Base-by-base conservation (phyloP, 2,113 vertebrate species). In the Microtus ochrogaster region DNA sequence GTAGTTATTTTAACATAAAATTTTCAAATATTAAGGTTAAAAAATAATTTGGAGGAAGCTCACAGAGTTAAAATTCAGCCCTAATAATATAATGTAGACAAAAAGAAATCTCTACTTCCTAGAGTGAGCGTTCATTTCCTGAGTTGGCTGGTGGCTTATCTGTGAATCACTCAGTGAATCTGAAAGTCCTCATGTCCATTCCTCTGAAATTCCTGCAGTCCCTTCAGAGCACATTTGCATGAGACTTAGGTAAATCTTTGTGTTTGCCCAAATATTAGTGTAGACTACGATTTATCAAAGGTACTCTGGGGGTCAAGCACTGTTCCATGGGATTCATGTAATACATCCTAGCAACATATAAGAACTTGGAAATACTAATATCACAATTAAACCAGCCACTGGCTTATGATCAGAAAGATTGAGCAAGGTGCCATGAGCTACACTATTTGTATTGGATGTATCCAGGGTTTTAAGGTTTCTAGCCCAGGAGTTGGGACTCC, bases 221-320 rank as follows among this genome's bases (percentile, higher is more conserved):
- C 17, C 21, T 73, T 94, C 12, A 81, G 44, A 81, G 11, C 3
- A 88, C 9, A 70, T 7, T 63, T 66, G 7, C 7, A 41, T 22
- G 58, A 85, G 26, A 33, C 4, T 33, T 58, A 61, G 26, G 3
- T 26, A 65, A 58, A 97, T 91, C 10, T 55, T 84, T 47, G 63
- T 36, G 2, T 94, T 89, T 81, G 36, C 3, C 14, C 19, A 30
- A 39, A n/a, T 72, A 52, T 44, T 85, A 30, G 70, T 95, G 74
- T 93, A 95, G 77, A 7, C 6, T 74, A 83, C 52, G 11, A 91
- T 74, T 91, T 89, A 91, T 74, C 92, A 76, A 87, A 76, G 1
- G 0, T 61, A 10, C 5, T 33, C 17, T 91, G 41, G 17, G 14
- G 70, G 4, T 88, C 47, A 74, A 47, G 39, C 17, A 47, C 36